Evolutionary conservation across 2,113 vertebrate species (phyloP).

Genomic region (Donacobius atricapilla): DNA sequence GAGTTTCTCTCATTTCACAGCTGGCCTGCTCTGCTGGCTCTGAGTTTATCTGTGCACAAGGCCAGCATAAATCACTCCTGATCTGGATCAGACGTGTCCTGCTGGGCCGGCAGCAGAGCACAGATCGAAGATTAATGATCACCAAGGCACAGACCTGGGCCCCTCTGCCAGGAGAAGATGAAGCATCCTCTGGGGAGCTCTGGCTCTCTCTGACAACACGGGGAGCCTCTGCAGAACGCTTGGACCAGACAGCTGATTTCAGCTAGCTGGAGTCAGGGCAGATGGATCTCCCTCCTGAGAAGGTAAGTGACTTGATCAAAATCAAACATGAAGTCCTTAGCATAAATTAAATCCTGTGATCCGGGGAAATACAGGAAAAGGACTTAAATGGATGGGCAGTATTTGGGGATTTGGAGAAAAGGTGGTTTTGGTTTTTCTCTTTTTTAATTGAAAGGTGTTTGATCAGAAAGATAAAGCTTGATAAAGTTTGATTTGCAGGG

Average conservation of each 20-base stretch:
- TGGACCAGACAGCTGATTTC: neutral
- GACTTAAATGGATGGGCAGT: neutral
- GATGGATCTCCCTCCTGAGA: conserved; percentile 25
- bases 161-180: conserved; percentile 24
- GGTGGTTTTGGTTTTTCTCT: neutral
- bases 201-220: neutral
- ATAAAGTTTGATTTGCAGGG: neutral
- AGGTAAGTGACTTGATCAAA: neutral
- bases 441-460: neutral
- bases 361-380: neutral
- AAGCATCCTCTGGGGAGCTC: conserved; percentile 30
- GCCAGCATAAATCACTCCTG: conserved; percentile 45
- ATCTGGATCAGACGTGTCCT: conserved; percentile 52
- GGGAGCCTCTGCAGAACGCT: neutral
- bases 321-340: neutral
- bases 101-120: conserved; percentile 35
- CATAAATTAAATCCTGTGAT: neutral
- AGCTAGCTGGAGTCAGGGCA: neutral
- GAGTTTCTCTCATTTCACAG: neutral
- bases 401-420: neutral
- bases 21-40: conserved; percentile 9
- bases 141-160: neutral
- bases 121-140: conserved; percentile 42
- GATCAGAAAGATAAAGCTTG: neutral
- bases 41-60: neutral